Conservation (phyloP, 2,888 invertebrate species). For the Mythimna lalbum region DNA sequence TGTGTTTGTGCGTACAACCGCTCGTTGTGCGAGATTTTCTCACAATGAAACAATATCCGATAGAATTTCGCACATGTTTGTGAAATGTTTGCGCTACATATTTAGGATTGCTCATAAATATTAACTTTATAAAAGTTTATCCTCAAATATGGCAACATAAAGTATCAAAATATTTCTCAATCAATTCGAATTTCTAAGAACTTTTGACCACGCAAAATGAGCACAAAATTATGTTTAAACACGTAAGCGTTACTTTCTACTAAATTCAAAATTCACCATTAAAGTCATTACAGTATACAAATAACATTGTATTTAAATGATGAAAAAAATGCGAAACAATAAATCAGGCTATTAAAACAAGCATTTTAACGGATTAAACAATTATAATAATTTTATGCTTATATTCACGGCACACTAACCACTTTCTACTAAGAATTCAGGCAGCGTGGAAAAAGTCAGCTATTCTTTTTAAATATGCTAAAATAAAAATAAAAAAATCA, state of each 20-base stretch:
- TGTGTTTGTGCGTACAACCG: slow-evolving; percentile 46
- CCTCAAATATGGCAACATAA: not conserved
- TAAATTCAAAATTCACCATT: slow-evolving; percentile 13
- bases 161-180: not conserved
- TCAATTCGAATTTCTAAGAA: not conserved
- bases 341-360: slow-evolving; percentile 43
- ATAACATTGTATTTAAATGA: slow-evolving; percentile 17
- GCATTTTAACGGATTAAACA: slow-evolving; percentile 47
- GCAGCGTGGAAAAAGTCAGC: slow-evolving; percentile 38
- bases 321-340: slow-evolving; percentile 21
- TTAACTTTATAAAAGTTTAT: not conserved
- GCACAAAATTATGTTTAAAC: slow-evolving; percentile 12
- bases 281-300: slow-evolving; percentile 18
- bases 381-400: slow-evolving; percentile 57
- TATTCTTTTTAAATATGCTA: slow-evolving; percentile 41
- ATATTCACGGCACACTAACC: slow-evolving; percentile 47
- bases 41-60: slow-evolving; percentile 34
- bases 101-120: not conserved
- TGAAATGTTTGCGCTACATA: slow-evolving; percentile 5
- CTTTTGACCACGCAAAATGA: slow-evolving; percentile 11
- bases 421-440: slow-evolving; percentile 57
- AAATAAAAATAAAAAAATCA: slow-evolving; percentile 33
- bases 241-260: slow-evolving; percentile 29
- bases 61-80: slow-evolving; percentile 38
- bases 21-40: slow-evolving; percentile 45